Evolutionary conservation across 1,140 invertebrate species (phyloP).

Genomic region (Brachionus angularis): DNA sequence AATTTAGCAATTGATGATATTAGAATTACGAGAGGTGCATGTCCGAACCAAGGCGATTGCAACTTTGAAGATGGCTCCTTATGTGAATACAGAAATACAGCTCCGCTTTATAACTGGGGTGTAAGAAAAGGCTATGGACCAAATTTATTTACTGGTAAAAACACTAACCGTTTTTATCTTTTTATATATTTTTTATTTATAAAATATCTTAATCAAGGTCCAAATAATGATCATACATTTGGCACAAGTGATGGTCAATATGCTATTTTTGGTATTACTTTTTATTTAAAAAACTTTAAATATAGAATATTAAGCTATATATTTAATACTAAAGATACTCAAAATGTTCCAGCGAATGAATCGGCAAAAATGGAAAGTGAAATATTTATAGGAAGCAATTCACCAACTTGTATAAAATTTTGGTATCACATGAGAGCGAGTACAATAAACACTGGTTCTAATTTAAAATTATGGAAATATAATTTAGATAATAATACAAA

Average conservation of each 20-base stretch:
- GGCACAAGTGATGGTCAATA: slow-evolving; percentile 52
- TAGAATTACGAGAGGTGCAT: slow-evolving; percentile 11
- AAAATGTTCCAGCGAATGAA: neutral
- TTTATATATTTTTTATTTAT: too few species aligned
- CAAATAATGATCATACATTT: slow-evolving; percentile 54
- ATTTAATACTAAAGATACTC: too few species aligned
- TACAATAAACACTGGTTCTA: slow-evolving; percentile 59
- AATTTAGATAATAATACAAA: slow-evolving; percentile 1
- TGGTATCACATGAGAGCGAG: slow-evolving; percentile 48
- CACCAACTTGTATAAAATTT: slow-evolving; percentile 42
- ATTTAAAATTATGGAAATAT: slow-evolving; percentile 8
- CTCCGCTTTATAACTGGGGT: neutral
- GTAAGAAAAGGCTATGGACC: slow-evolving; percentile 22
- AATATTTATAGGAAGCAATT: slow-evolving; percentile 6
- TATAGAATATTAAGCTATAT: too few species aligned
- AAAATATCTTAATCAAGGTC: neutral
- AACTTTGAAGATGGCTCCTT: slow-evolving; percentile 35
- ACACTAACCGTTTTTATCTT: too few species aligned
- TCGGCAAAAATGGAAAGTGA: neutral
- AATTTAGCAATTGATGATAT: slow-evolving; percentile 39
- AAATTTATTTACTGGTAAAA: slow-evolving; percentile 44
- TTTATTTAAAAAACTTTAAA: too few species aligned
- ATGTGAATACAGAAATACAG: slow-evolving; percentile 5
- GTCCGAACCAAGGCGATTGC: slow-evolving; percentile 37
- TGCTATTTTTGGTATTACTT: slow-evolving; percentile 46